Percentiles rank a stretch among this genome's conserved stretches.
Conservation (phyloP, 2,113 vertebrate species). For the Gulo gulo region DNA sequence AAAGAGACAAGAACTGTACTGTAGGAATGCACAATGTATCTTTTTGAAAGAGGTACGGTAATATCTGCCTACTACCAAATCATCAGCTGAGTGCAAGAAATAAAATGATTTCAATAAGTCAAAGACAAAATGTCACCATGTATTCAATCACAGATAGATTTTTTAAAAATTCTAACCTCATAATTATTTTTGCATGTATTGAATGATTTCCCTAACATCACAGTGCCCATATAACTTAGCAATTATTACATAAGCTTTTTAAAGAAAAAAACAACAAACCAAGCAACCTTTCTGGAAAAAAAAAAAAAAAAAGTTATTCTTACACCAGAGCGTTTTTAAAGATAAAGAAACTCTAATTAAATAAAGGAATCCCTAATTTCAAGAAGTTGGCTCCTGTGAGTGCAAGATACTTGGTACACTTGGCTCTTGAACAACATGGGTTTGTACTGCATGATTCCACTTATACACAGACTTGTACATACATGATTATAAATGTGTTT, state of each 20-base stretch:
- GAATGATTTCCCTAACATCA: background rate
- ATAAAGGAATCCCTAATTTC: background rate
- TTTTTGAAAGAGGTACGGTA: background rate
- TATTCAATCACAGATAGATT: background rate
- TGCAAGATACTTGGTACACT: background rate
- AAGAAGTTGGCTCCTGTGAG: background rate
- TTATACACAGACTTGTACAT: background rate
- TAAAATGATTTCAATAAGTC: background rate
- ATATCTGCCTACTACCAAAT: background rate
- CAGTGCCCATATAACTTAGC: background rate
- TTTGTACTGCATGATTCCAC: background rate
- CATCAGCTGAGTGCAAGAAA: background rate
- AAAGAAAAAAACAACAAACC: background rate
- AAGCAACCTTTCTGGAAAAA: background rate
- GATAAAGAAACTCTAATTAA: background rate
- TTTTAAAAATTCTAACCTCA: background rate
- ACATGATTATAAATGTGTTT: background rate
- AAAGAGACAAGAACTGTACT: background rate
- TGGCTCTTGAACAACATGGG: background rate
- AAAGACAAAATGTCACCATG: background rate
- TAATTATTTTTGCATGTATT: background rate
- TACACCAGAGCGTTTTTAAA: background rate
- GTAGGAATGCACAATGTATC: background rate
- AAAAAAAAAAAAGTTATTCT: background rate
- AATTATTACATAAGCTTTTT: background rate